These are phyloP conservation scores for Nemopilema nomurai DNA, from an alignment of 30 jellyfish, hydroid and myxozoan species.

Conservation along the genomic window DNA sequence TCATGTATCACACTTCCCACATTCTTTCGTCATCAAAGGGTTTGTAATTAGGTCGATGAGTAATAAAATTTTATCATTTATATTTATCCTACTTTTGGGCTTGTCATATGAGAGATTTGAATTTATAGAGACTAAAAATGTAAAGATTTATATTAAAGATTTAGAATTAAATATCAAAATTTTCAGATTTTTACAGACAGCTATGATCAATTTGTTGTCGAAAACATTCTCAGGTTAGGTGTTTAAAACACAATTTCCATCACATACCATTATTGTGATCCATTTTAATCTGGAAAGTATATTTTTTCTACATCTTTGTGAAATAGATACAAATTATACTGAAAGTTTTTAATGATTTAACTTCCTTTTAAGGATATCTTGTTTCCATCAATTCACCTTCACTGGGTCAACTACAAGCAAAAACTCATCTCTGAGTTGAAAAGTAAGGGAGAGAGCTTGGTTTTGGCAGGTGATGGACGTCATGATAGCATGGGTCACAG, in stretches of 20 bases:
- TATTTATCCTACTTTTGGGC: neutral
- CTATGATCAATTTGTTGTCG: neutral
- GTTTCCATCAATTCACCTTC: conserved; percentile 10
- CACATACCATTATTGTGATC: neutral
- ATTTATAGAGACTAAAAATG: neutral
- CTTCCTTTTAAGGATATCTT: conserved; percentile 4
- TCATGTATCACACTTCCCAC: conserved; percentile 9
- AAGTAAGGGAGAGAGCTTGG: neutral
- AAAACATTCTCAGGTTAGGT: neutral
- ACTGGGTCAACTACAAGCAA: conserved; percentile 10
- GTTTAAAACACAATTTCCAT: neutral
- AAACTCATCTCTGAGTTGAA: neutral
- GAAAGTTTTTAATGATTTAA: neutral
- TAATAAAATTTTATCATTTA: neutral
- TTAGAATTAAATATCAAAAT: neutral
- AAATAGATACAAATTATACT: neutral
- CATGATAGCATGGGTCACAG: conserved; percentile 43
- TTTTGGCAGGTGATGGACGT: conserved; percentile 49
- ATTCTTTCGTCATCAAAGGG: neutral
- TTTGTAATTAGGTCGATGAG: neutral
- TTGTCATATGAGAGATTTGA: neutral
- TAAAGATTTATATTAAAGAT: neutral
- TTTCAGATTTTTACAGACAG: neutral
- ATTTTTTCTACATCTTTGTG: neutral
- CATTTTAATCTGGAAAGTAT: neutral